Conservation (phyloP, 2,888 invertebrate genomes). For the Hydropsyche betteni region DNA sequence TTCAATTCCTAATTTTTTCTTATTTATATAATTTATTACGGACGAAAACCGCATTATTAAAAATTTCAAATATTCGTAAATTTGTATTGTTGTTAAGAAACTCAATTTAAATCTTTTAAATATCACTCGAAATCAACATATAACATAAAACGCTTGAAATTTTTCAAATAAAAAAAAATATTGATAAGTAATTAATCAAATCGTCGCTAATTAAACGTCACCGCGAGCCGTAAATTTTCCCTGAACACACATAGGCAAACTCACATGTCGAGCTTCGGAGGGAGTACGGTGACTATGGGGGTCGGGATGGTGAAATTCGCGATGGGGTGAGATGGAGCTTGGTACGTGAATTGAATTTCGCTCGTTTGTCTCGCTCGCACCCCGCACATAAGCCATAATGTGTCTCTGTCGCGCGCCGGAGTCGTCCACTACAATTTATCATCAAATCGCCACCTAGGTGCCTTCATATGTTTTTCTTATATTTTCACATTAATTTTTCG, state of each 20-base stretch:
- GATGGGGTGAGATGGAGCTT: slow-evolving; percentile 38
- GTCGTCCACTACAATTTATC: slow-evolving; percentile 51
- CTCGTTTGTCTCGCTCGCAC: slow-evolving; percentile 34
- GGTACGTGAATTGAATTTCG: slow-evolving; percentile 52
- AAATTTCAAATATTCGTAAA: too few relatives aligned
- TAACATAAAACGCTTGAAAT: not conserved
- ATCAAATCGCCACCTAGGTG: slow-evolving; percentile 49
- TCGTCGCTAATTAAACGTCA: slow-evolving; percentile 34
- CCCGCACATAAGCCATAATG: not conserved
- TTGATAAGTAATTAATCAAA: not conserved
- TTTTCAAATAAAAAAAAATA: too few relatives aligned
- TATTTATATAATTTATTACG: too few relatives aligned
- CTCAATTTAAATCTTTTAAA: too few relatives aligned
- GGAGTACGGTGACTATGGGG: slow-evolving; percentile 30
- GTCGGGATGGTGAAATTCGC: slow-evolving; percentile 11
- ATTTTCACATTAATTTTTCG: slow-evolving; percentile 42
- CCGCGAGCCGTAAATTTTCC: slow-evolving; percentile 49
- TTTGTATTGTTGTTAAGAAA: too few relatives aligned
- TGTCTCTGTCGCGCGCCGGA: slow-evolving; percentile 34
- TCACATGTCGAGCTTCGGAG: slow-evolving; percentile 41
- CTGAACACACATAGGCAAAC: slow-evolving; percentile 49
- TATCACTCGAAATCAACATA: not conserved
- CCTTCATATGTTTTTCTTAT: slow-evolving; percentile 43
- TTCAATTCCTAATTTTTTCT: too few relatives aligned
- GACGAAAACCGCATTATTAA: too few relatives aligned